Conservation (phyloP, 2,797 vertebrate species). For the Podargus strigoides region DNA sequence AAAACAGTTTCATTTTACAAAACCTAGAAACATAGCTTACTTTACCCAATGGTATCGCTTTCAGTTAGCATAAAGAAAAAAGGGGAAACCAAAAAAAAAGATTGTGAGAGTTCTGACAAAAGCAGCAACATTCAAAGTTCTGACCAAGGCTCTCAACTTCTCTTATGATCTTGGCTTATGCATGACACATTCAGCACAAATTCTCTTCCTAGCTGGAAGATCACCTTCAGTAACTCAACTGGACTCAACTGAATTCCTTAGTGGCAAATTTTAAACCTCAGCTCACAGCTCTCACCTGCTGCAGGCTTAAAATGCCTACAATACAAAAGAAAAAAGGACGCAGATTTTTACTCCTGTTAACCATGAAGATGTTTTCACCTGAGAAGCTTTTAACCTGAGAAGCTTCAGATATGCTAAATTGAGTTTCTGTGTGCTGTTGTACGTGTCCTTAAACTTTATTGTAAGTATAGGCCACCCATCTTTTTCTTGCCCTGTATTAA, state of each 20-base stretch:
- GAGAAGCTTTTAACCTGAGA: conserved; percentile 55
- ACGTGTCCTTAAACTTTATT: background rate
- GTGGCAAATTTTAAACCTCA: background rate
- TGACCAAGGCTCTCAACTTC: background rate
- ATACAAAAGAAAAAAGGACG: background rate
- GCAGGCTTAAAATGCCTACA: background rate
- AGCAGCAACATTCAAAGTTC: conserved; percentile 1
- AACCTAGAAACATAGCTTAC: background rate
- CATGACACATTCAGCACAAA: background rate
- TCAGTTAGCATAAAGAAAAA: background rate
- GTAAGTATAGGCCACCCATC: background rate
- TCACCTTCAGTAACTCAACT: background rate
- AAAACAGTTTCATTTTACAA: background rate
- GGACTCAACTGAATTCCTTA: background rate
- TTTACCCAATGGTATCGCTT: background rate
- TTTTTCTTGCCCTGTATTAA: background rate
- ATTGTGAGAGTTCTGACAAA: background rate
- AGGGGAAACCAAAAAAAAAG: no score
- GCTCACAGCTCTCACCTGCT: background rate
- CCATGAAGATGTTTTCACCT: conserved; percentile 10
- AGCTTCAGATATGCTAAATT: background rate
- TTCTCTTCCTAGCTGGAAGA: background rate
- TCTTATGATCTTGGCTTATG: background rate
- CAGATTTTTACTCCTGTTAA: background rate
- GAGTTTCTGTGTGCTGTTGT: background rate